These are phyloP conservation scores for Lepus timidus DNA, from an alignment of 2,113 vertebrate genomes.

Conservation along the genomic window DNA sequence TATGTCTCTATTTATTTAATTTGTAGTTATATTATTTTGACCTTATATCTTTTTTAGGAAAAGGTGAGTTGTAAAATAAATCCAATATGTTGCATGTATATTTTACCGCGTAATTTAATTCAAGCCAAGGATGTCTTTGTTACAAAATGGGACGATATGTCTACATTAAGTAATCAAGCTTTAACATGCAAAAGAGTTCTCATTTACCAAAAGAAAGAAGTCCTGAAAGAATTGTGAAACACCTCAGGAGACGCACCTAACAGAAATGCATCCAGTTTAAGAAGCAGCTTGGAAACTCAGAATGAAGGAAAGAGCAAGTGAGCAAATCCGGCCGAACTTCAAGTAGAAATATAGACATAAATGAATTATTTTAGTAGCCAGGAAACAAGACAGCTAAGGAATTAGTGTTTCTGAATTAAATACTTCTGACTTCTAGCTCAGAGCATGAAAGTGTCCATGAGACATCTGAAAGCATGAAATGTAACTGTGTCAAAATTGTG, in stretches of 20 bases:
- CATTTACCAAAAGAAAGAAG: background rate
- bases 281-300: conserved; percentile 9
- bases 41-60: background rate
- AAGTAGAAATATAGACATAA: background rate
- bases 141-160: background rate
- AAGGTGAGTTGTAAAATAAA: conserved; percentile 5
- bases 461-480: conserved; percentile 11
- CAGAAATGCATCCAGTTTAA: background rate
- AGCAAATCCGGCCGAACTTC: background rate
- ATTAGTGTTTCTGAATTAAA: conserved; percentile 37
- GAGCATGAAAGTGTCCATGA: background rate
- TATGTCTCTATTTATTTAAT: background rate
- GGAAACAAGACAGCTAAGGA: background rate
- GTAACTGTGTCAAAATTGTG: conserved; percentile 24
- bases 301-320: conserved; percentile 26
- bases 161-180: conserved; percentile 39
- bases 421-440: conserved; percentile 20
- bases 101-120: background rate
- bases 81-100: background rate
- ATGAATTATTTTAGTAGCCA: conserved; percentile 25
- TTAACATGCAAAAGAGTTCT: conserved; percentile 53
- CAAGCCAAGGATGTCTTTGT: conserved; percentile 22
- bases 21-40: background rate
- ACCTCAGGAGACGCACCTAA: background rate
- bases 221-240: conserved; percentile 2